Evolutionary conservation across 2,113 vertebrate species (phyloP), one percentile per base, ranked within the genome.

Genomic region (Leptobrachium leishanense): DNA sequence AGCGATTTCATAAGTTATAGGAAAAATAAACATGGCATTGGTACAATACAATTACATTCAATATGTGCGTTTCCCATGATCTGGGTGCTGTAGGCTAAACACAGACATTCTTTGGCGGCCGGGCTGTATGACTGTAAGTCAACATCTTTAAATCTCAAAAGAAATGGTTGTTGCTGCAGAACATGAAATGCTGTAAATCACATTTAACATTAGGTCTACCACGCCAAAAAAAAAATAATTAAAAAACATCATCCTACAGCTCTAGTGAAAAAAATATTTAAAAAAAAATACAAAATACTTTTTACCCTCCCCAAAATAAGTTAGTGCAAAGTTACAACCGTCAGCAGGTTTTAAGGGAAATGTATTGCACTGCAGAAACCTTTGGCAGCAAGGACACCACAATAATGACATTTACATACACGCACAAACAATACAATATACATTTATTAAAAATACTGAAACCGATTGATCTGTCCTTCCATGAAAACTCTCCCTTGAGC

Each of bases 1-100:
- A 92, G 92, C 92, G 95, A 89, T 93, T 95, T 94, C 92, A 96
- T 96, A 95, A 92, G 88, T 93, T 93, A 93, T 74, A 91, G 86
- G 86, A 84, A 31, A 85, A 81, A 85, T 87, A 83, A 40, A 64
- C 68, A 74, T 74, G 77, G 65, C 82, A 85, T 86, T 57, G 39
- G 72, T 41, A 79, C 86, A 87, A 86, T 85, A 85, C 44, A 82
- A 88, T 93, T 93, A 92, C 91, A 92, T 92, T 94, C 91, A 93
- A 0, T 87, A 87, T 88, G 5, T 68, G 44, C 10, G 63, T 71
- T 46, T 62, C 4, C 41, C 10, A 57, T 42, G 12, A 43, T 6
- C 20, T 63, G 59, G 12, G 42, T 50, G 57, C 55, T 43, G 6
- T 54, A 40, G 64, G 50, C 15, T n/a, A 11, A 15, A 53, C 12